A percentile compares a stretch with the other conserved stretches of the same genome.
phyloP scores from a whole-genome alignment of 2,113 vertebrate genomes.

The Marcusenius ussheri region DNA sequence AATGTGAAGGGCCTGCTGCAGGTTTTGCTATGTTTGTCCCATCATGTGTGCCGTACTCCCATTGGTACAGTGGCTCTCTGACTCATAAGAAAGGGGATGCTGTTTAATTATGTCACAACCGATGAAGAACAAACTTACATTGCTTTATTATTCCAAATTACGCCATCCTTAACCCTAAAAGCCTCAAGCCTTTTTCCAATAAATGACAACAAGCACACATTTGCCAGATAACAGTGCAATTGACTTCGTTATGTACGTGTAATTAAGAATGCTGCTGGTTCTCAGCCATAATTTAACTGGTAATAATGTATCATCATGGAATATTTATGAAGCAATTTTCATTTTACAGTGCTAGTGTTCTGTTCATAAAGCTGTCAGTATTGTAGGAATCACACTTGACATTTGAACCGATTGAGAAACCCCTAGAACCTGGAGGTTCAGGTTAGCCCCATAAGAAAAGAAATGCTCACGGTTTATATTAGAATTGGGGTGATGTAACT shows the following conservation, averaged over 20 bases:
- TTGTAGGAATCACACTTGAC: not conserved
- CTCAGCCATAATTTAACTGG: not conserved
- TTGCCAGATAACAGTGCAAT: not conserved
- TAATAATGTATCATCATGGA: not conserved
- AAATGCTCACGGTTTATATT: not conserved
- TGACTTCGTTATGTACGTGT: not conserved
- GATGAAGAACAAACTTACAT: not conserved
- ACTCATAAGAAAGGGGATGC: not conserved
- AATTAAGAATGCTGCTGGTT: not conserved
- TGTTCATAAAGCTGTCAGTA: not conserved
- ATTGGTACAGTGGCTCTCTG: not conserved
- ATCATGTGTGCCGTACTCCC: not conserved
- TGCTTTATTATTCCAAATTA: not conserved
- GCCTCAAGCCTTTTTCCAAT: not conserved
- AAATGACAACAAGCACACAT: not conserved
- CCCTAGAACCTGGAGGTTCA: not conserved
- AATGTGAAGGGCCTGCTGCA: not conserved
- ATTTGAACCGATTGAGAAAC: not conserved
- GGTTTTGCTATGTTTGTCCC: not conserved
- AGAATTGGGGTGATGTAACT: not conserved
- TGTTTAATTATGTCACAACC: not conserved
- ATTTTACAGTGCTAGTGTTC: not conserved
- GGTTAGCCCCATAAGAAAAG: not conserved
- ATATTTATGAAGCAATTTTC: not conserved
- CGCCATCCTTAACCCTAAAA: not conserved